These are phyloP conservation scores for Aplodontia rufa DNA, from an alignment of 2,113 vertebrate species.

Conservation along the genomic window DNA sequence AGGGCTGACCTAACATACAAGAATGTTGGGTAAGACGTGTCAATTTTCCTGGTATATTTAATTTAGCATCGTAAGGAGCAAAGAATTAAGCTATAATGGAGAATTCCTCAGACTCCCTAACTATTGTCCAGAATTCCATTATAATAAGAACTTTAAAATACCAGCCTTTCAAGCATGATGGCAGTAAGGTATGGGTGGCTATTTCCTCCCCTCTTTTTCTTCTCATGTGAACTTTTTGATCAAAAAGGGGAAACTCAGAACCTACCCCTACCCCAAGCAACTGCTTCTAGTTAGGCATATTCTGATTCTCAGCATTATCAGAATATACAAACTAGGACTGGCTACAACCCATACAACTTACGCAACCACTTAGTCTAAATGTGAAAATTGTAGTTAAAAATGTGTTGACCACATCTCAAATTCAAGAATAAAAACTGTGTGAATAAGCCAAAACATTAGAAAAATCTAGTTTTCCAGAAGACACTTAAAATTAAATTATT, in stretches of 20 bases:
- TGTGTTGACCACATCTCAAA: constrained; percentile 39
- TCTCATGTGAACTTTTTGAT: not conserved
- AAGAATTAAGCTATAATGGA: not conserved
- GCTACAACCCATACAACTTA: not conserved
- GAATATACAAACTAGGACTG: not conserved
- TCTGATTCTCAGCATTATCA: not conserved
- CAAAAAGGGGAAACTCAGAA: not conserved
- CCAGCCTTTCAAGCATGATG: not conserved
- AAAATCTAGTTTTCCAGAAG: no score
- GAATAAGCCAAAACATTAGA: not conserved
- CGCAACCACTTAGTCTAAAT: constrained; percentile 38
- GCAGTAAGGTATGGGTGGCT: not conserved
- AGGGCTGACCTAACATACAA: not conserved
- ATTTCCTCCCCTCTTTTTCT: not conserved
- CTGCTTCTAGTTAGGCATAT: not conserved
- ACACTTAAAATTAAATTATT: constrained; percentile 40
- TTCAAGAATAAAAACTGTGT: constrained; percentile 13
- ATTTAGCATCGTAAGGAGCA: constrained; percentile 17
- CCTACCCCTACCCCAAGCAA: not conserved
- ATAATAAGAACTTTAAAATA: not conserved
- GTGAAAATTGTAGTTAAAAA: constrained; percentile 21
- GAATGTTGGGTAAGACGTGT: not conserved
- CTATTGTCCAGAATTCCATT: not conserved
- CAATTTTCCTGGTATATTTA: not conserved
- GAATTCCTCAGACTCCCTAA: not conserved